Base-by-base conservation (phyloP, 1,140 invertebrate species). In the Brachystomella parvula region DNA sequence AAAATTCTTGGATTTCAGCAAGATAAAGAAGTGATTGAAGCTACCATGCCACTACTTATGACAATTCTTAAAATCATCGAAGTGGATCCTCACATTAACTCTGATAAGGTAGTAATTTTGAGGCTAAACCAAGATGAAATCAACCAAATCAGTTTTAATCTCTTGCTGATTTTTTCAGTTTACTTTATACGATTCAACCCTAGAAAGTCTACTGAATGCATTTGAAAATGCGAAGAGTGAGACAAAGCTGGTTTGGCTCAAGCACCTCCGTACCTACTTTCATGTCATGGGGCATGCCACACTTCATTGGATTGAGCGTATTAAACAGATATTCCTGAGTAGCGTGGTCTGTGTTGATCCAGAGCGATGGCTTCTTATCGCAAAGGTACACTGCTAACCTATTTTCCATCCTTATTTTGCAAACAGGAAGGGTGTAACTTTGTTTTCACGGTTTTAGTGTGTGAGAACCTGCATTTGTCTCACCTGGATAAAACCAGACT, bases 1-100 rank as follows among this genome's bases (percentile, higher is more conserved):
- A 77, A 78, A 65, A 76, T 82, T 57, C 70, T 79, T 1, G 76
- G 78, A 9, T 29, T 60, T 68, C 74, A 77, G 17, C 76, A 77
- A 61, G 78, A 84, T 69, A 74, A 74, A 2, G 64, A 64, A 63
- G 74, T 82, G 21, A 73, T 83, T 24, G 47, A 65, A n/a, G 33
- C 65, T 35, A 57, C 76, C 1, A 66, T 74, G 63, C 74, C 75
- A 21, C 73, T 74, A 44, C 33, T 79, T 6, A 33, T 77, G 1
- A 61, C 68, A 26, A 70, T 76, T 19, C 65, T 79, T 12, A 65
- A 69, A 29, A 68, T 78, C n/a, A 35, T 78, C 9, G 78, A 78
- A 64, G 71, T 66, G 60, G 39, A 72, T 64, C 73, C 73, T 33
- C n/a, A 67, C 71, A 21, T 31, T 35, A 39, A 35, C 47, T 21